A percentile compares a stretch with the other conserved stretches of the same genome.
These are phyloP conservation scores for Argyresthia goedartella DNA, from an alignment of 2,888 invertebrate genomes.

Conservation along the genomic window DNA sequence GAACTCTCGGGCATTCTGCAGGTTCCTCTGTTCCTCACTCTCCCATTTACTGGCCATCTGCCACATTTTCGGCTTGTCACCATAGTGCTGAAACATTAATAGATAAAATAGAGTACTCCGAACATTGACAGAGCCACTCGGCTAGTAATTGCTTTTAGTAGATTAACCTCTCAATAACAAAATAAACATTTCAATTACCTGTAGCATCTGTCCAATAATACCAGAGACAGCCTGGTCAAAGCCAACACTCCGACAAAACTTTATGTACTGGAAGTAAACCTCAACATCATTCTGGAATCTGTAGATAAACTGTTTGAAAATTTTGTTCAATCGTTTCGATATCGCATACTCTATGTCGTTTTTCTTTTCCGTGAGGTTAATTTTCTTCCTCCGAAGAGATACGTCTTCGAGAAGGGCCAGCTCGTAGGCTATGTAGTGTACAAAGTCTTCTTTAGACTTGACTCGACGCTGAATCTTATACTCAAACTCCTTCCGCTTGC, in stretches of 20 bases:
- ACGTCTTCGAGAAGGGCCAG: conserved; percentile 76
- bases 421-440: conserved; percentile 79
- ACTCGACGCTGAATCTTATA: conserved; percentile 77
- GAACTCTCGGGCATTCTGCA: conserved; percentile 77
- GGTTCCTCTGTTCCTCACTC: conserved; percentile 75
- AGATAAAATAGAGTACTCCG: neutral
- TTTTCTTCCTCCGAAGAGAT: conserved; percentile 69
- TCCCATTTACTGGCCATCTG: conserved; percentile 85
- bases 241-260: conserved; percentile 79
- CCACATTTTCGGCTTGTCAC: conserved; percentile 83
- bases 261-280: conserved; percentile 83
- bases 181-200: conserved; percentile 37
- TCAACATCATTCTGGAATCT: conserved; percentile 80
- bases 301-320: conserved; percentile 79
- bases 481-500: conserved; percentile 78
- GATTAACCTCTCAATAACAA: no score
- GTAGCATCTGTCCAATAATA: conserved; percentile 73
- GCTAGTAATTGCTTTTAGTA: no score
- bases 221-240: conserved; percentile 66
- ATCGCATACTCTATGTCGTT: conserved; percentile 78
- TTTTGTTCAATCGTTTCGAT: conserved; percentile 76
- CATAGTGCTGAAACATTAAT: conserved; percentile 70
- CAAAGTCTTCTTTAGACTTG: conserved; percentile 78
- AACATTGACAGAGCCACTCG: neutral
- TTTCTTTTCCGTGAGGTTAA: conserved; percentile 71